phyloP scores from a whole-genome alignment of 2,888 invertebrate genomes.

The Hyalella azteca region DNA sequence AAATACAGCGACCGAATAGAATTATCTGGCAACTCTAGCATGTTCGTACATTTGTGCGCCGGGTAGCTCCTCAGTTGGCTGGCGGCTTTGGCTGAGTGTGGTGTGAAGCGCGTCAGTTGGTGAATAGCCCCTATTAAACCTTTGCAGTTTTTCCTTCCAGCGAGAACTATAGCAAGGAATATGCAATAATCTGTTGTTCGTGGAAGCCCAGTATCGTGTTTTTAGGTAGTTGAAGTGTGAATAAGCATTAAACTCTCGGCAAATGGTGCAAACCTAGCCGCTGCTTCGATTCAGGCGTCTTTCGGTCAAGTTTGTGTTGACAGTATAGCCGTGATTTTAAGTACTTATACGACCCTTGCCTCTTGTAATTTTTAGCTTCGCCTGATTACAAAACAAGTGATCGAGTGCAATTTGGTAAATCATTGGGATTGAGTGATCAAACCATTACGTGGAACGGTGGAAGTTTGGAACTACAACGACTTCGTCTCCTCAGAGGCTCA shows the following conservation, averaged over 20 bases:
- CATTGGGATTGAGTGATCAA: neutral
- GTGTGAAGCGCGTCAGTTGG: neutral
- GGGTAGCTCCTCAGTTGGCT: slow-evolving; percentile 2
- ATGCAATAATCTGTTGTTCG: neutral
- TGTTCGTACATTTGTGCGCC: neutral
- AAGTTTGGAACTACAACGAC: no score
- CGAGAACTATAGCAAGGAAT: neutral
- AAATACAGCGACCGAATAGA: neutral
- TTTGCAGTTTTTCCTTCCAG: neutral
- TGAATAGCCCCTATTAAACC: slow-evolving; percentile 8
- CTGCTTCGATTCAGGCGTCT: slow-evolving; percentile 27
- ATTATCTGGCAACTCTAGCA: slow-evolving; percentile 12
- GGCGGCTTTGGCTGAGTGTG: neutral
- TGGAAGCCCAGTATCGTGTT: neutral
- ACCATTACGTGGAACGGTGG: no score
- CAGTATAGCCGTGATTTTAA: slow-evolving; percentile 14
- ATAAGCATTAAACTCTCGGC: neutral
- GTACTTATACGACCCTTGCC: neutral
- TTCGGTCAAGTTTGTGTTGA: slow-evolving; percentile 11
- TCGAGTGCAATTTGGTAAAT: neutral
- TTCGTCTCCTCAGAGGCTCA: no score
- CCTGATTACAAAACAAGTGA: neutral
- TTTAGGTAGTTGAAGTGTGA: neutral
- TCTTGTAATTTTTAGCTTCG: neutral
- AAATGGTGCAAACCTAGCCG: neutral